phyloP scores from a whole-genome alignment of 2,888 invertebrate genomes.

The Nephrotoma appendiculata region DNA sequence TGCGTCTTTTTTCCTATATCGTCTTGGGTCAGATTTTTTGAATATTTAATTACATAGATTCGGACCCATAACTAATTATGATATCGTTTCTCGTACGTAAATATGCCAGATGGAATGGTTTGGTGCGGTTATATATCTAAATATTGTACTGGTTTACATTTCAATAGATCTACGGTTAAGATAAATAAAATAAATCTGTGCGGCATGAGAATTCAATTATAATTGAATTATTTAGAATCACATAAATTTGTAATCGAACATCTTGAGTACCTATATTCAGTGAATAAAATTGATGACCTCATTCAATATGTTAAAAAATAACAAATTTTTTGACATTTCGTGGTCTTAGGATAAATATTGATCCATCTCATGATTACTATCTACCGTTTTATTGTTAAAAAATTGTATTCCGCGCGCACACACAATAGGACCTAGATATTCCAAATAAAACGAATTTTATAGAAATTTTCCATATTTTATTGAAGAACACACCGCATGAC shows the following conservation, averaged over 20 bases:
- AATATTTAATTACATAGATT: background rate
- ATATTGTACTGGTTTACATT: background rate
- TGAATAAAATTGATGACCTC: background rate
- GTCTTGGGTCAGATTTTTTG: background rate
- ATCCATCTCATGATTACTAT: background rate
- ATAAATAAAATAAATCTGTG: background rate
- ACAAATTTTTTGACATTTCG: background rate
- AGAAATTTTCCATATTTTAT: background rate
- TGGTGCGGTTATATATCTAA: no score
- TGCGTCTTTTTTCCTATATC: background rate
- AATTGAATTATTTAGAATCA: background rate
- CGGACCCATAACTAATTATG: background rate
- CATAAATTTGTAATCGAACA: background rate
- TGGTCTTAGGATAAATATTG: constrained; percentile 4
- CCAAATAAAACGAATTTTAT: background rate
- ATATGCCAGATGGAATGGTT: background rate
- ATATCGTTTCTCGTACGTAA: background rate
- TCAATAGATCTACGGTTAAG: background rate
- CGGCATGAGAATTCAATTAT: background rate
- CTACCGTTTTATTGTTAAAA: background rate
- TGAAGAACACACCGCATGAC: background rate
- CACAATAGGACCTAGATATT: background rate
- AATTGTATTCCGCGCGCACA: background rate
- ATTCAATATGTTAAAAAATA: background rate
- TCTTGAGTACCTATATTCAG: background rate